Base-by-base conservation (phyloP, 2,797 vertebrate genomes). In the Lates japonicus region DNA sequence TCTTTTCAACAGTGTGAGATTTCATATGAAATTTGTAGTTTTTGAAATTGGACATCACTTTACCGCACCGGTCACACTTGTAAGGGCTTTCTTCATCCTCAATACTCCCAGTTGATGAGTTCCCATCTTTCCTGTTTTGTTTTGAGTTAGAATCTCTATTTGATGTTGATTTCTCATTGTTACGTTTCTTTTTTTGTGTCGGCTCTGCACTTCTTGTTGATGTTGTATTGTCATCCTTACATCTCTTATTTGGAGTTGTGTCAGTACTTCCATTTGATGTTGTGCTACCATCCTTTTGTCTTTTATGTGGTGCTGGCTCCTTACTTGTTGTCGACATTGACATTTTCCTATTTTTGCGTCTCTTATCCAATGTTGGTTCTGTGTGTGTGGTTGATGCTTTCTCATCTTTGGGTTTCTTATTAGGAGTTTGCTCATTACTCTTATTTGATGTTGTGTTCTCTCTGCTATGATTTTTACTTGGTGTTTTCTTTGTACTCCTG, bases 11-110 rank as follows among this genome's bases (percentile, higher is more conserved):
- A 0, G 88, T 92, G 83, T 92, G 91, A 4, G 86, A 82, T 37
- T 89, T 91, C 84, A 90, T 85, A 19, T 91, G 91, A 51, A 87
- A 90, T 59, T 88, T 91, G 77, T 90, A 91, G 70, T 88, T 90
- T 67, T 87, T 88, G 66, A 88, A 86, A 42, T 90, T 89, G 2
- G 61, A 52, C 86, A 81, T 89, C 48, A 85, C 85, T 82, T 88
- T 91, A 1, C 70, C 70, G 1, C 90, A 92, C 7, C 7, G 39
- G 48, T 88, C 77, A 51, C 92, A 93, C 65, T 86, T 84, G 58
- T 65, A 90, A 11, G 90, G 87, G 25, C 84, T 84, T 20, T 84
- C 54, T 3, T 49, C 19, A 5, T 72, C 44, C 19, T 66, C 0
- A 0, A 2, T 25, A 6, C 22, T 57, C 1, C 12, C 5, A 7